Evolutionary conservation across 2,888 invertebrate genomes (phyloP).

Genomic region (Rosalia funebris): DNA sequence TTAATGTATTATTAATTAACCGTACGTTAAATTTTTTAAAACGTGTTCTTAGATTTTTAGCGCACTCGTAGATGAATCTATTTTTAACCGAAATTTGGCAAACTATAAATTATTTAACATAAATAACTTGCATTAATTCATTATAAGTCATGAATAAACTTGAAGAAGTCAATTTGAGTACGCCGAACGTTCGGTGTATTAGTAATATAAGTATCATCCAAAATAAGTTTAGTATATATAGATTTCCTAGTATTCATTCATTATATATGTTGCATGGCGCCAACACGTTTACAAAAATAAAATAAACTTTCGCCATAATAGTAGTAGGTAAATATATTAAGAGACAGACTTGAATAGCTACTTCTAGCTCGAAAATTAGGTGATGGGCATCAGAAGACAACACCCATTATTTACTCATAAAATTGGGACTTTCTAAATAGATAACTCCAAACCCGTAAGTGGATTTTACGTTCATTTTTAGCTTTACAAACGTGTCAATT

Average conservation of each 20-base stretch:
- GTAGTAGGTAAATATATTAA: background rate
- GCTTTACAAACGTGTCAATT: too few relatives aligned
- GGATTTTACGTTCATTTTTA: too few relatives aligned
- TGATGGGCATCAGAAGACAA: background rate
- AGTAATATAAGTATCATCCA: constrained; percentile 13
- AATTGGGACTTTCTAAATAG: background rate
- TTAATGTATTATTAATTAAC: too few relatives aligned
- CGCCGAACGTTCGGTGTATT: constrained; percentile 4
- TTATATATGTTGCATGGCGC: constrained; percentile 31
- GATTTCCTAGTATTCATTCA: constrained; percentile 30
- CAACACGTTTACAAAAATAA: constrained; percentile 27
- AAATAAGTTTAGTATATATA: constrained; percentile 23
- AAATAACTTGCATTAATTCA: constrained; percentile 6
- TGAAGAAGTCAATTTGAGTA: constrained; percentile 4
- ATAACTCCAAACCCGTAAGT: too few relatives aligned
- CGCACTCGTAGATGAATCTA: background rate
- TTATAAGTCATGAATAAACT: background rate
- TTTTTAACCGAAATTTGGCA: constrained; percentile 1
- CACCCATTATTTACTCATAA: background rate
- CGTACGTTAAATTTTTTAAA: too few relatives aligned
- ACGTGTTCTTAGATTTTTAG: too few relatives aligned
- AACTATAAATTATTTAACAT: background rate
- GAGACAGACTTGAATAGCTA: background rate
- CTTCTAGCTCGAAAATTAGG: background rate
- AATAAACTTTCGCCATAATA: constrained; percentile 27